A percentile compares a stretch with the other conserved stretches of the same genome.
phyloP scores from a whole-genome alignment of 2,888 invertebrate genomes.

The Leucozona laternaria region DNA sequence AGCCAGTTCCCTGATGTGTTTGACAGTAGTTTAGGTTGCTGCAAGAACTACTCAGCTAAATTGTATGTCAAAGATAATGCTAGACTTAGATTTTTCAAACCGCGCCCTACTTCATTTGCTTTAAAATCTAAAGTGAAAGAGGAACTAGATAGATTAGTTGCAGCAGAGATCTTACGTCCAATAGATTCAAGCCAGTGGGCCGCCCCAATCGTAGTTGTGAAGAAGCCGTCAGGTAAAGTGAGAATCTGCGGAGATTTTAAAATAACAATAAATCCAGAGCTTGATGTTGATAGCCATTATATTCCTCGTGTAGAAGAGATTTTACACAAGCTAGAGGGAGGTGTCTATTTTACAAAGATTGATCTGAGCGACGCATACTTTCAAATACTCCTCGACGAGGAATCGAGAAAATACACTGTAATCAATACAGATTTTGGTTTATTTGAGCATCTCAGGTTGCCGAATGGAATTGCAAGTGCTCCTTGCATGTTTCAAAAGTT shows the following conservation, averaged over 20 bases:
- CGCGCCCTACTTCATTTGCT: slow-evolving; percentile 10
- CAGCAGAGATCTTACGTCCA: neutral
- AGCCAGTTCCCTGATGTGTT: neutral
- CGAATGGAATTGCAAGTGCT: slow-evolving; percentile 49
- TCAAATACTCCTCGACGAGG: neutral
- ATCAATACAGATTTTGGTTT: slow-evolving; percentile 19
- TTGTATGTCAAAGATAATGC: slow-evolving; percentile 12
- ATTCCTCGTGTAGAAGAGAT: slow-evolving; percentile 17
- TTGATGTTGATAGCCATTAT: slow-evolving; percentile 1
- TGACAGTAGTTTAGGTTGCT: neutral
- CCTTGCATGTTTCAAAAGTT: slow-evolving; percentile 57
- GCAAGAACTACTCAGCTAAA: slow-evolving; percentile 12
- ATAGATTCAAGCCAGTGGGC: slow-evolving; percentile 8
- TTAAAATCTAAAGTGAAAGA: slow-evolving; percentile 20
- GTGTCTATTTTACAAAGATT: slow-evolving; percentile 5
- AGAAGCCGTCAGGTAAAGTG: slow-evolving; percentile 16
- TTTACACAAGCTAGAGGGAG: neutral
- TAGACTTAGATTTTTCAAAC: slow-evolving; percentile 16
- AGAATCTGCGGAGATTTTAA: slow-evolving; percentile 14
- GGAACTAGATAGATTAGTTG: neutral
- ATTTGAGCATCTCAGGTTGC: slow-evolving; percentile 10
- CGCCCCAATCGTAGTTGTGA: neutral
- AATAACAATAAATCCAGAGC: slow-evolving; percentile 22
- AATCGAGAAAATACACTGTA: neutral
- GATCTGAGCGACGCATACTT: slow-evolving; percentile 2